Base-by-base conservation (phyloP, 2,888 invertebrate genomes). In the Lutraria lutraria region DNA sequence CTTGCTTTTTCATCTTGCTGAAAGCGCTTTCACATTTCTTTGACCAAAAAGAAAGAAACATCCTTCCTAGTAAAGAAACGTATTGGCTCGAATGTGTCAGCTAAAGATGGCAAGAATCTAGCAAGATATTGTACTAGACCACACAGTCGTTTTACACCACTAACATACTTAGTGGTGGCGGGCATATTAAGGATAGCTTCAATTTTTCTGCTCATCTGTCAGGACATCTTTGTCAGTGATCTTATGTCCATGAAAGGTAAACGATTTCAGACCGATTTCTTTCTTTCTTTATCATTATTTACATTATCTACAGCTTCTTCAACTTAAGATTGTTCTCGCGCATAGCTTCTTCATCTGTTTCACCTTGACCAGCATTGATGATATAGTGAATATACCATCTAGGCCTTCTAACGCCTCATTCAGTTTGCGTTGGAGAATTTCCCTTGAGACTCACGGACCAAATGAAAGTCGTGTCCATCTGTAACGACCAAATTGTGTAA, bases 101-200 rank as follows among this genome's bases (percentile, higher is more conserved):
- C 79, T 31, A 89, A 31, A 25, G 85, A 25, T 80, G 89, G 89
- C 34, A 92, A 21, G 76, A 90, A 89, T 31, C 68, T 72, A 21
- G 89, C 88, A 86, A 93, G 86, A 81, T 94, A 92, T 80, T 93
- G 92, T 0, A 92, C 88, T 76, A 93, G 89, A n/a, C 92, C 93
- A 85, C 90, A 93, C 6, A 93, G 84, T 56, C 92, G 68, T 83
- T 87, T 88, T 0, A 94, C 92, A 0, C 80, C 92, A n/a, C 86
- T 81, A 0, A 92, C 90, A 54, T 54, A 10, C 54, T 54, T 54
- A 87, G n/a, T n/a, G n/a, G 92, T 89, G 19, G 83, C 90, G 15
- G 93, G 91, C 13, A 83, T 15, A 0, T 88, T 89, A 87, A 92
- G 34, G 16, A 92, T 88, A 19, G 93, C 92, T 56, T 90, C 31